Conservation (phyloP, 2,888 invertebrate genomes). For the Eremobia ochroleuca region DNA sequence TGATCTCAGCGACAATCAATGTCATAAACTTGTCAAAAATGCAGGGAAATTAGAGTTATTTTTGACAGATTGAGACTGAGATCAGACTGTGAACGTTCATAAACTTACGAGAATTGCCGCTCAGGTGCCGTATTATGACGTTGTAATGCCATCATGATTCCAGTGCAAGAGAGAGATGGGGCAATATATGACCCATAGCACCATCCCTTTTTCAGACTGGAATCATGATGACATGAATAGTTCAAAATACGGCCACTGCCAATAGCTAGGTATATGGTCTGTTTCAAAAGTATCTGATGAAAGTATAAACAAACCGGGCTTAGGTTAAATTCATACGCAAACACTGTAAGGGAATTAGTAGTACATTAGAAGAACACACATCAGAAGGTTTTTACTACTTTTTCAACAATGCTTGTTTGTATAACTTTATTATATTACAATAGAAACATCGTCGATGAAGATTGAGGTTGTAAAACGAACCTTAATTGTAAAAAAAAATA, state of each 20-base stretch:
- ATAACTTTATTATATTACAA: neutral
- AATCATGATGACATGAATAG: neutral
- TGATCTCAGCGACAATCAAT: neutral
- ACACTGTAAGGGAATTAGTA: neutral
- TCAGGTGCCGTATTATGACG: too few relatives aligned
- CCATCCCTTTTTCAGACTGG: too few relatives aligned
- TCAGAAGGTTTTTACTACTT: neutral
- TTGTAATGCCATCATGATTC: too few relatives aligned
- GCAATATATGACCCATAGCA: too few relatives aligned
- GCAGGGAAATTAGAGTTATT: neutral
- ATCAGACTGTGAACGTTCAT: neutral
- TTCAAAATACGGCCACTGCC: neutral
- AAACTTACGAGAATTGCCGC: neutral
- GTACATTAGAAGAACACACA: neutral
- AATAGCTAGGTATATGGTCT: neutral
- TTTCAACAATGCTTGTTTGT: neutral
- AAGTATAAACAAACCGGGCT: neutral
- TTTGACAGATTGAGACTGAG: neutral
- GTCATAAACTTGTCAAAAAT: neutral
- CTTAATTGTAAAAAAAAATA: neutral
- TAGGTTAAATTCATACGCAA: neutral
- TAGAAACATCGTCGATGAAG: neutral
- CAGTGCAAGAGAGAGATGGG: too few relatives aligned
- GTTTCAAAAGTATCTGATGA: neutral
- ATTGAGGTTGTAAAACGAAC: neutral